phyloP scores from a whole-genome alignment of 2,797 vertebrate species.

The Dromococcyx pavoninus region DNA sequence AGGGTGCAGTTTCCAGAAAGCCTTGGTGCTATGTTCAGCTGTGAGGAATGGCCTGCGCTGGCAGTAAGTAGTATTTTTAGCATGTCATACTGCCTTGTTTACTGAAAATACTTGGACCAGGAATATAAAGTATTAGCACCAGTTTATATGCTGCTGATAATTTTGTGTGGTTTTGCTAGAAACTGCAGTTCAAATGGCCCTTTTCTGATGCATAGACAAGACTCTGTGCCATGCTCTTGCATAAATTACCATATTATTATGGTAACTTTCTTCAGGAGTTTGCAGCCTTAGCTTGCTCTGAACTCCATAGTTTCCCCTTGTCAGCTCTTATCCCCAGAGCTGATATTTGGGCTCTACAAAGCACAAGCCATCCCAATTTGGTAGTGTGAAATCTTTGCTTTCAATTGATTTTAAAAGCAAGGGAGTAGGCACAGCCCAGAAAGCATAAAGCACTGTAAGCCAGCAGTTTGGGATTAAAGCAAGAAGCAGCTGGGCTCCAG shows the following conservation, averaged over 20 bases:
- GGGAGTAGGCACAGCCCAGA: background rate
- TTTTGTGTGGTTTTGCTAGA: background rate
- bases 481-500: background rate
- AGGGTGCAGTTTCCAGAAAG: background rate
- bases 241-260: conserved; percentile 59
- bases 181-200: background rate
- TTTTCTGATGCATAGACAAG: conserved; percentile 18
- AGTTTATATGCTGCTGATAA: background rate
- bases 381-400: conserved; percentile 62
- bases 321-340: background rate
- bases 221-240: background rate
- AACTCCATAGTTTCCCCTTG: background rate
- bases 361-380: conserved; percentile 23
- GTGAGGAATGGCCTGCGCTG: background rate
- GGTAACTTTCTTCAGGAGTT: conserved; percentile 1
- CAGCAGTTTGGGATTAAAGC: background rate
- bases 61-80: background rate
- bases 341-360: conserved; percentile 31
- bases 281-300: background rate
- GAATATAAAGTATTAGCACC: background rate
- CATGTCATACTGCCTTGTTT: background rate
- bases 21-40: background rate
- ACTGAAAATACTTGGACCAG: background rate
- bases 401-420: conserved; percentile 24
- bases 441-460: background rate